These are phyloP conservation scores for Tipula helvola DNA, from an alignment of 2,888 invertebrate species.

Conservation along the genomic window DNA sequence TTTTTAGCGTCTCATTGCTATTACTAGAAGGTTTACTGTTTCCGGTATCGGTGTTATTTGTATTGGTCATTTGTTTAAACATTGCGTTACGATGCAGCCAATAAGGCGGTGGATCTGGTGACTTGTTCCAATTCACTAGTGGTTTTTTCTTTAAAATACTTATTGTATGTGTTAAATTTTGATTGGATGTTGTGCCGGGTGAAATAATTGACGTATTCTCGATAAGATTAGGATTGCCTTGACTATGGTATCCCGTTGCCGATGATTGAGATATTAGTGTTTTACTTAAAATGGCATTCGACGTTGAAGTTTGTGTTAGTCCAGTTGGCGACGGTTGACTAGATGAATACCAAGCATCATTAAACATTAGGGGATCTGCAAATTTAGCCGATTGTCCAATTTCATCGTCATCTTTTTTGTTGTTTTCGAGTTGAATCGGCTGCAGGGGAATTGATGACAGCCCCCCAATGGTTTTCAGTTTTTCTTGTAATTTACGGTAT, in stretches of 20 bases:
- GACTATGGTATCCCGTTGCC: background rate
- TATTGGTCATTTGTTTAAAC: conserved; percentile 30
- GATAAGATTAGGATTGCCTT: background rate
- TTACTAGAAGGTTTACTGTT: background rate
- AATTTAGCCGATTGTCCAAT: conserved; percentile 29
- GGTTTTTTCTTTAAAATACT: conserved; percentile 44
- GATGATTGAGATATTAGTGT: background rate
- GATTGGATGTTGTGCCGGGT: background rate
- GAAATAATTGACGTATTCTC: background rate
- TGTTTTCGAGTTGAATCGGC: conserved; percentile 36
- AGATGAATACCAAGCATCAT: conserved; percentile 21
- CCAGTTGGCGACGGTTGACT: background rate
- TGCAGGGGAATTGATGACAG: conserved; percentile 42
- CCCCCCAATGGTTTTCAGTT: conserved; percentile 68
- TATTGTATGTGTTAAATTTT: background rate
- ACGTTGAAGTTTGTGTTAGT: background rate
- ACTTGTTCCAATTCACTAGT: conserved; percentile 22
- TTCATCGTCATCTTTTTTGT: background rate
- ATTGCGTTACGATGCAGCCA: conserved; percentile 38
- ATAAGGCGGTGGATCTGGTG: conserved; percentile 35
- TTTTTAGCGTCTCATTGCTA: background rate
- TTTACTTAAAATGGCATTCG: background rate
- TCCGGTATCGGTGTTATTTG: background rate
- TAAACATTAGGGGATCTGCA: conserved; percentile 37
- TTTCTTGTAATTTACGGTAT: conserved; percentile 62